A percentile compares a stretch with the other conserved stretches of the same genome.
Conservation (phyloP, 2,888 invertebrate genomes). For the Carcina quercana region DNA sequence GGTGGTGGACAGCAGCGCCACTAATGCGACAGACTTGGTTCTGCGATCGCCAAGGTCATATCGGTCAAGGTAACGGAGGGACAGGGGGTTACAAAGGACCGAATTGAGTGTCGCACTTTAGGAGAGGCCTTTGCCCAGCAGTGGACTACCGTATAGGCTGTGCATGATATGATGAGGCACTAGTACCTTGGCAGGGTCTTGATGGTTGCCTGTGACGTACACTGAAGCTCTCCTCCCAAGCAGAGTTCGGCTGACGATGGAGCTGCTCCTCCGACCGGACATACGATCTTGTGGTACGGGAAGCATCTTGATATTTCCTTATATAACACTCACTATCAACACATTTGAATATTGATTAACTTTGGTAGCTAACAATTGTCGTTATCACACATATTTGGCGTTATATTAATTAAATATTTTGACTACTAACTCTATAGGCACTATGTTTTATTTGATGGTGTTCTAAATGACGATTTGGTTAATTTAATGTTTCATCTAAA, state of each 20-base stretch:
- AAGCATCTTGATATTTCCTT: conserved; percentile 42
- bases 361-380: neutral
- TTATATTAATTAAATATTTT: conserved; percentile 1
- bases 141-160: too few relatives aligned
- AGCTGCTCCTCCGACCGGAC: conserved; percentile 79
- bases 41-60: too few relatives aligned
- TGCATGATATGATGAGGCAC: too few relatives aligned
- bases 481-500: neutral
- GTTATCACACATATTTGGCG: conserved; percentile 9
- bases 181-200: conserved; percentile 80
- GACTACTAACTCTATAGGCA: conserved; percentile 25
- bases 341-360: neutral
- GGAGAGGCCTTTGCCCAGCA: too few relatives aligned
- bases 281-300: conserved; percentile 71
- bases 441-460: conserved; percentile 21
- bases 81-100: too few relatives aligned
- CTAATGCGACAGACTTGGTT: too few relatives aligned
- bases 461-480: conserved; percentile 8
- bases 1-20: too few relatives aligned
- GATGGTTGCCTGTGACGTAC: conserved; percentile 75
- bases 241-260: conserved; percentile 78
- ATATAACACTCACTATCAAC: neutral
- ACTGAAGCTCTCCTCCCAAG: conserved; percentile 79
- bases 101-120: too few relatives aligned
- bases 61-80: too few relatives aligned